These are phyloP conservation scores for Psophia crepitans DNA, from an alignment of 2,113 vertebrate genomes.

Conservation along the genomic window DNA sequence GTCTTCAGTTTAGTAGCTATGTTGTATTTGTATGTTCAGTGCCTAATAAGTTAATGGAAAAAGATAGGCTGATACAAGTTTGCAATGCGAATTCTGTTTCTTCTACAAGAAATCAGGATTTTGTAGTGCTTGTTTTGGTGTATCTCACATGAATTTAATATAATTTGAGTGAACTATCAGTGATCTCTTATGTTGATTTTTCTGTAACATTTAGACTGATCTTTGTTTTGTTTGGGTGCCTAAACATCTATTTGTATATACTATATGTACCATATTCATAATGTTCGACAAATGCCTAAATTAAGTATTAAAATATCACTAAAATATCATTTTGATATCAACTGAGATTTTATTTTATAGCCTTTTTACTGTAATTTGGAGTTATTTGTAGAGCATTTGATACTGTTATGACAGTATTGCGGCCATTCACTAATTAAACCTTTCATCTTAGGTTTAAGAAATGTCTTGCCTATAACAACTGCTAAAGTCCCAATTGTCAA, in stretches of 20 bases:
- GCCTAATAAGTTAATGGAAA: neutral
- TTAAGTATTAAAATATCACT: neutral
- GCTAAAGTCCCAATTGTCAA: conserved; percentile 96
- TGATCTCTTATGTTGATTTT: neutral
- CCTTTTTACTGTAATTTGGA: neutral
- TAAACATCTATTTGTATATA: neutral
- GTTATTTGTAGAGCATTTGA: neutral
- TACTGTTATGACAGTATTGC: neutral
- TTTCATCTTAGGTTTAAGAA: conserved; percentile 81
- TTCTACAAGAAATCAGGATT: neutral
- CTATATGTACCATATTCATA: neutral
- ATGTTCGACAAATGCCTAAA: neutral
- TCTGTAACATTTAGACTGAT: neutral
- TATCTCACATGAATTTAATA: neutral
- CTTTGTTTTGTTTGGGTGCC: neutral
- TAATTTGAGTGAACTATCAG: neutral
- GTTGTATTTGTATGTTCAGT: neutral
- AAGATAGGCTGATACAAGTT: neutral
- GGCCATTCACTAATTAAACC: neutral
- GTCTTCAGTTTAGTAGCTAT: neutral
- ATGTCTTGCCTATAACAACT: conserved; percentile 93
- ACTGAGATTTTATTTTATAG: neutral
- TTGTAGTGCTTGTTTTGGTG: neutral
- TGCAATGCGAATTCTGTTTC: neutral
- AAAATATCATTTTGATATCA: neutral